phyloP scores from a whole-genome alignment of 2,113 vertebrate genomes.

The Leptobrachium ailaonicum region DNA sequence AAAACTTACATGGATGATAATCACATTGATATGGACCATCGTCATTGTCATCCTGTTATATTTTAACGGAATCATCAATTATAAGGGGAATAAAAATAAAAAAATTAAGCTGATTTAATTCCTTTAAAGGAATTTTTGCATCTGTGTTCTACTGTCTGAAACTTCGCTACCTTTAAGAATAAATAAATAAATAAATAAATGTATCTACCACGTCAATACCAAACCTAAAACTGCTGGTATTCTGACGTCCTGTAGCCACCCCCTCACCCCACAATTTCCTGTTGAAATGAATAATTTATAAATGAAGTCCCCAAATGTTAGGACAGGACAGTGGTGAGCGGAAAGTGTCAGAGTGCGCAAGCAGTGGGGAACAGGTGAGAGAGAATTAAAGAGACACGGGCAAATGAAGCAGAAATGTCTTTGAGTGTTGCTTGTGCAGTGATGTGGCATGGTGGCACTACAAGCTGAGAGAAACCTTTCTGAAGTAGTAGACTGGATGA shows the following conservation, averaged over 20 bases:
- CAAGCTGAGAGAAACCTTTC: not conserved
- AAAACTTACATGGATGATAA: too few relatives aligned
- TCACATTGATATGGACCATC: too few relatives aligned
- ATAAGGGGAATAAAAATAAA: too few relatives aligned
- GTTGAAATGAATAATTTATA: slow-evolving; percentile 32
- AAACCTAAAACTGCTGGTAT: not conserved
- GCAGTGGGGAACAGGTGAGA: slow-evolving; percentile 18
- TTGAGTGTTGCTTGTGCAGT: not conserved
- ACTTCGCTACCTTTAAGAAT: too few relatives aligned
- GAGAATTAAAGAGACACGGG: not conserved
- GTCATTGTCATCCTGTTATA: too few relatives aligned
- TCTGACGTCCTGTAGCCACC: not conserved
- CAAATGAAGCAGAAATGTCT: not conserved
- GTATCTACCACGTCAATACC: too few relatives aligned
- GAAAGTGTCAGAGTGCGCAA: not conserved
- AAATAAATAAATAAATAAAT: too few relatives aligned
- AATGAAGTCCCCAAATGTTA: not conserved
- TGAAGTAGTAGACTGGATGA: not conserved
- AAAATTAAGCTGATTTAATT: too few relatives aligned
- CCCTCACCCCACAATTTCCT: slow-evolving; percentile 33
- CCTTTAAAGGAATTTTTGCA: too few relatives aligned
- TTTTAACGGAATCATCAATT: too few relatives aligned
- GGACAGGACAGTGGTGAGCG: not conserved
- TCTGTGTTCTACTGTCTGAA: too few relatives aligned
- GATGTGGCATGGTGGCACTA: not conserved